These are phyloP conservation scores for Oligia strigilis DNA, from an alignment of 2,888 invertebrate genomes.

Conservation along the genomic window DNA sequence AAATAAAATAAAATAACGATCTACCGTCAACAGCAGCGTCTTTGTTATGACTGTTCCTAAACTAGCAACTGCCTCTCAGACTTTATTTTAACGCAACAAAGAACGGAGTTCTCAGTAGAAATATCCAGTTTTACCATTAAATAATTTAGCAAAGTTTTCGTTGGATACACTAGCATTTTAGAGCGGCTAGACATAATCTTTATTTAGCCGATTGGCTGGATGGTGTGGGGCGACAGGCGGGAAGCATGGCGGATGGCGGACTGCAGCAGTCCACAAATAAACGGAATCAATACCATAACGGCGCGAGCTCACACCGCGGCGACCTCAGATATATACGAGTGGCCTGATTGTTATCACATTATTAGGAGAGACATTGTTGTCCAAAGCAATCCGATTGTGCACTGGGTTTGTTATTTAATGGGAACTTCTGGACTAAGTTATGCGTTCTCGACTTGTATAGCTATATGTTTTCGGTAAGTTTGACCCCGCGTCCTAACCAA, in stretches of 20 bases:
- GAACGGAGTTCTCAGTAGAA: slow-evolving; percentile 26
- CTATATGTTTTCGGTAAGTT: neutral
- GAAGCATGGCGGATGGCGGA: slow-evolving; percentile 62
- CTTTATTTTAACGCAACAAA: slow-evolving; percentile 37
- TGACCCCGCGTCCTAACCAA: neutral
- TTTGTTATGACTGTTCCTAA: slow-evolving; percentile 26
- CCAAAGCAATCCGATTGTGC: neutral
- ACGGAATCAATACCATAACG: slow-evolving; percentile 81
- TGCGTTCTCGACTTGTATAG: neutral
- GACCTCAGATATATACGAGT: slow-evolving; percentile 66
- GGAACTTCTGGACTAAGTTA: neutral
- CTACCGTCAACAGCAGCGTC: slow-evolving; percentile 9
- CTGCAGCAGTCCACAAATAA: slow-evolving; percentile 83
- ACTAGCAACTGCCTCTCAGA: slow-evolving; percentile 32
- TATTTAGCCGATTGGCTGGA: slow-evolving; percentile 67
- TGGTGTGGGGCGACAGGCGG: slow-evolving; percentile 67
- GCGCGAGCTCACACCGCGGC: slow-evolving; percentile 65
- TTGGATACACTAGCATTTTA: slow-evolving; percentile 28
- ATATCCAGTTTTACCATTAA: slow-evolving; percentile 33
- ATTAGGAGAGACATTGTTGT: slow-evolving; percentile 23
- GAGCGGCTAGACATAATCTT: slow-evolving; percentile 61
- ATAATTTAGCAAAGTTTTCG: slow-evolving; percentile 46
- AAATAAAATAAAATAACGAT: slow-evolving; percentile 48
- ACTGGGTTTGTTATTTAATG: neutral
- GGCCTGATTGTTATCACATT: slow-evolving; percentile 52